These are phyloP conservation scores for Xylota sylvarum DNA, from an alignment of 2,888 invertebrate species.

Conservation along the genomic window DNA sequence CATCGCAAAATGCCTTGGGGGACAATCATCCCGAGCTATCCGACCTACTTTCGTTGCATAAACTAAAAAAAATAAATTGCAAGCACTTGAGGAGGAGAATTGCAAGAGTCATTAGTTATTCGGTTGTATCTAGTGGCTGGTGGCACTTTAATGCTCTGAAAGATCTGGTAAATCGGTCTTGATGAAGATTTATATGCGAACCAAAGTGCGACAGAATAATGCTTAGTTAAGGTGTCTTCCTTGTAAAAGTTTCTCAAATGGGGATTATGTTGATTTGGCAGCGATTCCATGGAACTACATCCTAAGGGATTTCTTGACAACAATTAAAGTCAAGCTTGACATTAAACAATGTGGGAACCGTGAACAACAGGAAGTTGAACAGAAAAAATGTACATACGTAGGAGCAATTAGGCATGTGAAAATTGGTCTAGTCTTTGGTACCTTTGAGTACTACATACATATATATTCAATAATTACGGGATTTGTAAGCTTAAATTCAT, in stretches of 20 bases:
- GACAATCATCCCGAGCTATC: slow-evolving; percentile 66
- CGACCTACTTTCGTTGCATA: slow-evolving; percentile 64
- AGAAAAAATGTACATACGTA: not conserved
- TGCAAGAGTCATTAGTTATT: slow-evolving; percentile 56
- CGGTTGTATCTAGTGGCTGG: slow-evolving; percentile 13
- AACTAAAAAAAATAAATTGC: slow-evolving; percentile 23
- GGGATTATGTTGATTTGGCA: not conserved
- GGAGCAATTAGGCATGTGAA: too few species aligned
- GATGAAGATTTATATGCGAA: slow-evolving; percentile 70
- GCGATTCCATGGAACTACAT: not conserved
- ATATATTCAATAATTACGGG: too few species aligned
- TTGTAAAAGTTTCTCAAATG: slow-evolving; percentile 11
- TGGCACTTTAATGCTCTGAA: slow-evolving; percentile 15
- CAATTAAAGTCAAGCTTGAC: not conserved
- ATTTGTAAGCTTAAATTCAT: too few species aligned
- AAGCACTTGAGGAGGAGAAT: slow-evolving; percentile 20
- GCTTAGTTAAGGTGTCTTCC: slow-evolving; percentile 20
- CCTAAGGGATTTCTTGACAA: not conserved
- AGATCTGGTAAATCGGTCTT: slow-evolving; percentile 52
- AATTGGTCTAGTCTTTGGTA: too few species aligned
- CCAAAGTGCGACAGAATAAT: slow-evolving; percentile 33
- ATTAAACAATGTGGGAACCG: not conserved
- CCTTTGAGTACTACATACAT: too few species aligned
- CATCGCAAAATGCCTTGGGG: slow-evolving; percentile 62
- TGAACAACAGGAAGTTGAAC: not conserved